A percentile compares a stretch with the other conserved stretches of the same genome.
Evolutionary conservation across 2,797 vertebrate species (phyloP).

Genomic region (Lacerta viridis): DNA sequence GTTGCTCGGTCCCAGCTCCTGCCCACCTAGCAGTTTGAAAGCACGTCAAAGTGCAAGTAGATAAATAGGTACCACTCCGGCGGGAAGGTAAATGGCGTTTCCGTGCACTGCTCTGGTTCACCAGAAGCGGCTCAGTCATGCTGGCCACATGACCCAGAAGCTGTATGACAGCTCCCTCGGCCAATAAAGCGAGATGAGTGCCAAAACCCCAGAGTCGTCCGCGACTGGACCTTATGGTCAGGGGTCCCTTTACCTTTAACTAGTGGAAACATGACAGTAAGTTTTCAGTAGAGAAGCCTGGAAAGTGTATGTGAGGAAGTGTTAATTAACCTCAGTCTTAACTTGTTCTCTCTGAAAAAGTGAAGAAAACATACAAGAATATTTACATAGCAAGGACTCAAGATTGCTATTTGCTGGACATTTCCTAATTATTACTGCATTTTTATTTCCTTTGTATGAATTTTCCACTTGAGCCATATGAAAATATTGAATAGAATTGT

Average conservation of each 20-base stretch:
- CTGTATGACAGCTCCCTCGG: no score
- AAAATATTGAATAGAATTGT: neutral
- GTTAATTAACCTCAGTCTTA: slow-evolving; percentile 13
- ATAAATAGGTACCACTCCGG: no score
- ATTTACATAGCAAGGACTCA: neutral
- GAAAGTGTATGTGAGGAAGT: slow-evolving; percentile 2
- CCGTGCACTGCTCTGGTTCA: no score
- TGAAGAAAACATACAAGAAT: neutral
- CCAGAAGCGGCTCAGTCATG: no score
- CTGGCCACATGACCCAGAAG: no score
- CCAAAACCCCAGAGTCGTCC: no score
- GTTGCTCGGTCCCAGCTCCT: no score
- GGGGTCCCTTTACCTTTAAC: neutral
- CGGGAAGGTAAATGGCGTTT: no score
- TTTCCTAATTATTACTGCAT: neutral
- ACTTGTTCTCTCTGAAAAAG: neutral
- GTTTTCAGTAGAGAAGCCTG: neutral
- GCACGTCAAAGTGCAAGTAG: no score
- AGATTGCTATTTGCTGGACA: neutral
- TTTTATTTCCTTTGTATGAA: neutral
- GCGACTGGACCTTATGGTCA: no score
- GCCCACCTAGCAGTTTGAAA: no score
- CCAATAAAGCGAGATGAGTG: no score
- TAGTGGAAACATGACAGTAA: neutral
- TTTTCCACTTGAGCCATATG: neutral